Percentiles rank a stretch among this genome's conserved stretches.
phyloP scores from a whole-genome alignment of 1,140 invertebrate species.

The Ceratosolen solmsi region DNA sequence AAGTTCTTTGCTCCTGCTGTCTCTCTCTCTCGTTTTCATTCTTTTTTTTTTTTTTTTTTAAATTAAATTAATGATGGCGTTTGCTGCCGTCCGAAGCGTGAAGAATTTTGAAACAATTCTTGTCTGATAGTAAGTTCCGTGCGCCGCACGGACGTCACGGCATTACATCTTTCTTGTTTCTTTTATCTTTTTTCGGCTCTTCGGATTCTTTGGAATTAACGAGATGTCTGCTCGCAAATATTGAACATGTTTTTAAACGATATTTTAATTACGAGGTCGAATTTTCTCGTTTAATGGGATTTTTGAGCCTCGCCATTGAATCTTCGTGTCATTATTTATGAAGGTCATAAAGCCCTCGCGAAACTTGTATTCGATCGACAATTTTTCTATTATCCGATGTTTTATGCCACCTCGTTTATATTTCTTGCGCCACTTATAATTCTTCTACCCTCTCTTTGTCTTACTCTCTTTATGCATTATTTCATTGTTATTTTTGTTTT shows the following conservation, averaged over 20 bases:
- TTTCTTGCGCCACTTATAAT: too few relatives aligned
- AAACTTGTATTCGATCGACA: not conserved
- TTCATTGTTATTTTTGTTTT: too few relatives aligned
- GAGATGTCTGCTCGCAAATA: not conserved
- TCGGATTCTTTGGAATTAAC: not conserved
- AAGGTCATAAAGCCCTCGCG: not conserved
- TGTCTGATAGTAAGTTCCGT: not conserved
- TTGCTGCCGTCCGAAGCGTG: not conserved
- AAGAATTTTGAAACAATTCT: conserved; percentile 29
- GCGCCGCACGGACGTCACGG: not conserved
- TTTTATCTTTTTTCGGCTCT: not conserved
- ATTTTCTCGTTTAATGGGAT: not conserved
- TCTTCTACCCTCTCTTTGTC: too few relatives aligned
- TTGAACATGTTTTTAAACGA: not conserved
- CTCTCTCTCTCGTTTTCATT: not conserved
- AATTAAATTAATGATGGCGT: conserved; percentile 28
- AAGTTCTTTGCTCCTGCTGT: conserved; percentile 19
- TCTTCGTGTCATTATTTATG: not conserved
- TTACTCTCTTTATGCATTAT: too few relatives aligned
- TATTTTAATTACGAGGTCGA: not conserved
- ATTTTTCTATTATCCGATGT: not conserved
- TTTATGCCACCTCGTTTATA: not conserved
- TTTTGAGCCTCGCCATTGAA: not conserved
- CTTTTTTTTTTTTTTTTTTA: conserved; percentile 5
- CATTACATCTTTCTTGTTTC: too few relatives aligned